Evolutionary conservation across 2,797 vertebrate species (phyloP).

Genomic region (Spizella passerina): DNA sequence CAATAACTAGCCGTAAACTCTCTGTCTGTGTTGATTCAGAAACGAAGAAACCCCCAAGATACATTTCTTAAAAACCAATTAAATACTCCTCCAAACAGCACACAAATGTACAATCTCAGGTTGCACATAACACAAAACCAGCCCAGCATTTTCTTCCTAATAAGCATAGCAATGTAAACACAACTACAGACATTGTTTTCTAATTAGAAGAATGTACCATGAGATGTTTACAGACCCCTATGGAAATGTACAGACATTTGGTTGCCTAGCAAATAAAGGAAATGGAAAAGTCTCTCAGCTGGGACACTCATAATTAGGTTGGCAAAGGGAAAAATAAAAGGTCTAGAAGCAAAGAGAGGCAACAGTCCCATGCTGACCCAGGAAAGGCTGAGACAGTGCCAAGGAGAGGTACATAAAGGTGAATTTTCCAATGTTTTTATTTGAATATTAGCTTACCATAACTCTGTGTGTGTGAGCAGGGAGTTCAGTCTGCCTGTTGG

Average conservation of each 20-base stretch:
- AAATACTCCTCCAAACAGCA: not conserved
- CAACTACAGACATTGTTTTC: constrained; percentile 47
- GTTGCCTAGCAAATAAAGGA: constrained; percentile 45
- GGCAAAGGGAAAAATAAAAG: constrained; percentile 10
- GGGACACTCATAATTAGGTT: constrained; percentile 17
- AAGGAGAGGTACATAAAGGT: not conserved
- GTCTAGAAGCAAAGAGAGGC: not conserved
- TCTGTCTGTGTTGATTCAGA: constrained; percentile 52
- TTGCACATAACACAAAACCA: constrained; percentile 39
- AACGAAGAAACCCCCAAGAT: constrained; percentile 43
- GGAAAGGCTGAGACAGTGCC: not conserved
- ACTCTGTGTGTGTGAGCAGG: not conserved
- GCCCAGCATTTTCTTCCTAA: constrained; percentile 23
- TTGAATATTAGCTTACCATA: not conserved
- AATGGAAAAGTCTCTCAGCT: constrained; percentile 9
- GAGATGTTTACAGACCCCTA: constrained; percentile 51
- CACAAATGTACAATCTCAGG: constrained; percentile 36
- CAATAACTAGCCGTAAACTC: constrained; percentile 30
- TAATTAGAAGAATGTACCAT: constrained; percentile 33
- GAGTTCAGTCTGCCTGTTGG: not conserved
- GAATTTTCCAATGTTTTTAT: not conserved
- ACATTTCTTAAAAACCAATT: constrained; percentile 40
- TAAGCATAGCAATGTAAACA: constrained; percentile 52
- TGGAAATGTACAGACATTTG: constrained; percentile 8
- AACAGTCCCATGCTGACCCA: not conserved